Evolutionary conservation across 2,797 vertebrate species (phyloP), one percentile per base, ranked within the genome.

Genomic region (Notolepis coatsorum): DNA sequence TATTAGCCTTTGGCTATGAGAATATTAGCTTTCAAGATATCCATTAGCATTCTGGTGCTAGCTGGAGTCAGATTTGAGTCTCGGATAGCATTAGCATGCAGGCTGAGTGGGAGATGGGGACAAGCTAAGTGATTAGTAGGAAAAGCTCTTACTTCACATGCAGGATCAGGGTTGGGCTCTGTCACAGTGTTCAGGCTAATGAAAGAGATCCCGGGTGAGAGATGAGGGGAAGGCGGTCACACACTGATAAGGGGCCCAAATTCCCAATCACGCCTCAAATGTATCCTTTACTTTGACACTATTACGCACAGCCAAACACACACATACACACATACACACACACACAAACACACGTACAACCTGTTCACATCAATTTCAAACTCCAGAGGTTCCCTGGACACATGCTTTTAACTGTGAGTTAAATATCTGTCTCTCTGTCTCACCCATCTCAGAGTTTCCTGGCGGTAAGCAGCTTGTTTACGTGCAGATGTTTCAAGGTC

Each of bases 401-500:
- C n/a, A n/a, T n/a, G n/a, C n/a, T n/a, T n/a, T n/a, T n/a, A n/a
- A n/a, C n/a, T n/a, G n/a, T n/a, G n/a, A n/a, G n/a, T n/a, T n/a
- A n/a, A n/a, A n/a, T n/a, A n/a, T n/a, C n/a, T n/a, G n/a, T n/a
- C n/a, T n/a, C n/a, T n/a, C n/a, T n/a, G n/a, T n/a, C n/a, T 1
- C 27, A 57, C 18, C n/a, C n/a, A 12, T 70, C 65, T 77, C 62
- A 47, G 63, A 71, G 63, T 56, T 55, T 54, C 45, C 30, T 39
- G 25, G 65, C 61, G 84, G 68, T 68, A 79, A 76, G 54, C 67
- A 56, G 64, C 66, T 68, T 85, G 89, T 90, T 91, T 89, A 85
- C 53, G 39, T 80, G 79, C 75, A 81, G 75, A 84, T 89, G 76
- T 89, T 89, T 81, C 83, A 88, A 89, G 87, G 85, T 88, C 85